Conservation (phyloP, 2,888 invertebrate genomes). For the Harpagoxenus sublaevis region DNA sequence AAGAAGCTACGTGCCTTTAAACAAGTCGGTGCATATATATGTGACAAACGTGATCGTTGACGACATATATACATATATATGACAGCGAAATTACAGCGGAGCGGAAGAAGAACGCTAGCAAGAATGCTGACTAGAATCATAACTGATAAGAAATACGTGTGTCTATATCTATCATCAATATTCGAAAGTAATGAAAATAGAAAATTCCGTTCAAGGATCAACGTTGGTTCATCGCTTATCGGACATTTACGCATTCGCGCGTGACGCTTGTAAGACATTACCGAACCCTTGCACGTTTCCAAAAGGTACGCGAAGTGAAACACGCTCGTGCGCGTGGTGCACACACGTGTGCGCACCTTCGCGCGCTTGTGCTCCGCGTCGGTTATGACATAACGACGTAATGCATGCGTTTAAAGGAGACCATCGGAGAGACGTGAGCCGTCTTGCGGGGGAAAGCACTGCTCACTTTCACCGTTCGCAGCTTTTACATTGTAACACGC, state of each 20-base stretch:
- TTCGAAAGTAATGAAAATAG: conserved; percentile 10
- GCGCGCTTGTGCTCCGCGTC: conserved; percentile 33
- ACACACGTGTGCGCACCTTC: conserved; percentile 45
- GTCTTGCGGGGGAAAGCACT: conserved; percentile 83
- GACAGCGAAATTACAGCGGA: background rate
- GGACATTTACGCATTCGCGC: background rate
- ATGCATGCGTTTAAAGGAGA: conserved; percentile 83
- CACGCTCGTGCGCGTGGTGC: conserved; percentile 54
- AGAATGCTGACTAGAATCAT: background rate
- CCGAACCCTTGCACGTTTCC: background rate
- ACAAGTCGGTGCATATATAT: background rate
- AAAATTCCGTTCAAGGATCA: background rate
- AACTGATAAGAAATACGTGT: background rate
- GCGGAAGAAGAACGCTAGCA: background rate
- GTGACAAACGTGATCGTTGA: background rate
- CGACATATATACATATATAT: background rate
- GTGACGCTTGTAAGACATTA: background rate
- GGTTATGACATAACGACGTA: conserved; percentile 82
- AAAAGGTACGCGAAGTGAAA: conserved; percentile 32
- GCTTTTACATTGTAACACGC: conserved; percentile 77
- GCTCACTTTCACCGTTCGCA: conserved; percentile 82
- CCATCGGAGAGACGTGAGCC: conserved; percentile 78
- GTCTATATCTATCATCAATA: background rate
- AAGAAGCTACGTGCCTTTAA: background rate
- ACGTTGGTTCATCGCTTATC: conserved; percentile 10